Evolutionary conservation across 2,888 invertebrate genomes (phyloP).

Genomic region (Apamea epomidion): DNA sequence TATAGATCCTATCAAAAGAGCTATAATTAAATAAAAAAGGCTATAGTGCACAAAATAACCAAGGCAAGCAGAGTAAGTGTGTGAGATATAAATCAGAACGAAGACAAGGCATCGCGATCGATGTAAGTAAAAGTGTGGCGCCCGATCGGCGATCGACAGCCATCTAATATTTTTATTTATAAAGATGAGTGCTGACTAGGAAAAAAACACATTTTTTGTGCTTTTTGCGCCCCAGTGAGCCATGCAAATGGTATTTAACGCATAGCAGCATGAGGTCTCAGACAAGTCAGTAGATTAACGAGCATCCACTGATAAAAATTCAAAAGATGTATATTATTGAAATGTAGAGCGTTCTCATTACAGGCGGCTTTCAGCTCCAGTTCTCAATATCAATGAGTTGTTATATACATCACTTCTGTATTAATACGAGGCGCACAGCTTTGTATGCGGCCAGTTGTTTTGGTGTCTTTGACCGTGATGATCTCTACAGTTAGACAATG

Average conservation of each 20-base stretch:
- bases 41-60: conserved; percentile 50
- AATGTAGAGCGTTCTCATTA: conserved; percentile 72
- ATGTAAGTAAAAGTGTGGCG: conserved; percentile 87
- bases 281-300: conserved; percentile 78
- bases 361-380: conserved; percentile 73
- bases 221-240: conserved; percentile 75
- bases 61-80: conserved; percentile 73
- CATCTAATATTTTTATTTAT: conserved; percentile 79
- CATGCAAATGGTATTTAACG: conserved; percentile 83
- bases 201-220: conserved; percentile 69
- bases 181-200: conserved; percentile 81
- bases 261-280: conserved; percentile 80
- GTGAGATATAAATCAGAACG: conserved; percentile 82
- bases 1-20: conserved; percentile 6
- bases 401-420: conserved; percentile 71
- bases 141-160: conserved; percentile 82
- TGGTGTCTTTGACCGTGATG: conserved; percentile 83
- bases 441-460: conserved; percentile 73
- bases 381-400: conserved; percentile 74
- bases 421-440: conserved; percentile 60
- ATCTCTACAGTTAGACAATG: conserved; percentile 78
- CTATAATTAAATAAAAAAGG: conserved; percentile 42
- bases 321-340: conserved; percentile 71
- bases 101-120: conserved; percentile 78
- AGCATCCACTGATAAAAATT: conserved; percentile 80